These are phyloP conservation scores for Antechinus flavipes DNA, from an alignment of 2,113 vertebrate species.

Conservation along the genomic window DNA sequence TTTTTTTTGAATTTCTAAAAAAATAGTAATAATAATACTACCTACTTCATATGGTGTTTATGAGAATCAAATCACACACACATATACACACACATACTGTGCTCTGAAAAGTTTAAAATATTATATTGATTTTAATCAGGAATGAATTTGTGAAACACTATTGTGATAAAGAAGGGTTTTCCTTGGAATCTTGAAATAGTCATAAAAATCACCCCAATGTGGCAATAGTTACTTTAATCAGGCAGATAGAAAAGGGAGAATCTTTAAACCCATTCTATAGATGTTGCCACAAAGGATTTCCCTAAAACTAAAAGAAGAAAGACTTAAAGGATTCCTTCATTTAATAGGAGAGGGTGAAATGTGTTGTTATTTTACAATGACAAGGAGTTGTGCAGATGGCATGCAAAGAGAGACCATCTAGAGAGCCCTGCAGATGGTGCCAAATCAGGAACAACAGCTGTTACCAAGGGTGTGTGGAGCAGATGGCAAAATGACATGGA, in stretches of 20 bases:
- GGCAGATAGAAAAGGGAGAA: background rate
- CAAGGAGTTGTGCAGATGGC: slow-evolving; percentile 64
- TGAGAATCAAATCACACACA: background rate
- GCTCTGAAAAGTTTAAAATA: background rate
- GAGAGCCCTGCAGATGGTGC: slow-evolving; percentile 66
- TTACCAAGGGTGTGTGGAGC: slow-evolving; percentile 47
- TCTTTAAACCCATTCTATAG: slow-evolving; percentile 10
- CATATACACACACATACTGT: background rate
- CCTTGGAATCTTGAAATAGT: background rate
- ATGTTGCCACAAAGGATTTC: slow-evolving; percentile 62
- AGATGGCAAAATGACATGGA: slow-evolving; percentile 71
- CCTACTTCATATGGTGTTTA: background rate
- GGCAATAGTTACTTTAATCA: background rate
- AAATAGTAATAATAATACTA: background rate
- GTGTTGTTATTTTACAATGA: slow-evolving; percentile 54
- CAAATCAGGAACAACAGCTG: slow-evolving; percentile 63
- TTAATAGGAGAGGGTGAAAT: slow-evolving; percentile 40
- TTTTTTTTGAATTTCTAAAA: background rate
- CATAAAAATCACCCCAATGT: background rate
- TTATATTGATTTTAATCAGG: background rate
- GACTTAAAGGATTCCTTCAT: slow-evolving; percentile 66
- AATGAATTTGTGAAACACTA: background rate
- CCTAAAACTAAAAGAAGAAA: slow-evolving; percentile 53
- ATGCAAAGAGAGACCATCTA: background rate
- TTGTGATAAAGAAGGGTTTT: background rate